Base-by-base conservation (phyloP, 2,888 invertebrate species). In the Drosophila kanekoi region DNA sequence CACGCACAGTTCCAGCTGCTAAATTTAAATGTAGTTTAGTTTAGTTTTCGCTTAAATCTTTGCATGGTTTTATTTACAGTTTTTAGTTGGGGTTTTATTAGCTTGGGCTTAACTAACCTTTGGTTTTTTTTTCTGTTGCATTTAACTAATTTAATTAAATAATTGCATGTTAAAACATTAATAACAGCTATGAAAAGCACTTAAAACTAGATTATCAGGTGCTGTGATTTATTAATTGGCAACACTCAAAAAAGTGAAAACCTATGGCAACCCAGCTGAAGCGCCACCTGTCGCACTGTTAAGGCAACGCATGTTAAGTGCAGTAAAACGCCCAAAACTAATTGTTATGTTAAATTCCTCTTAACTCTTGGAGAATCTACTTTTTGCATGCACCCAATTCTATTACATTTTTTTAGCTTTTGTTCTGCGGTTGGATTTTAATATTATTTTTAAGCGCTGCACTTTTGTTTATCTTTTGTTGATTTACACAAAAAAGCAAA, bases 1-100 rank as follows among this genome's bases (percentile, higher is more conserved):
- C 44, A 35, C 11, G 28, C 33, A 47, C 11, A 23, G 14, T 54
- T 32, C 23, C 6, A 37, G 44, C 45, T 66, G 70, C 64, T 85
- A 81, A 85, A n/a, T n/a, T 81, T 82, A 77, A 87, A 82, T 77
- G 77, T 49, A 57, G 62, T 49, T 68, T n/a, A n/a, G 52, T 78
- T 81, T 64, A 70, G 81, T 79, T 62, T 76, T 74, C 16, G 69
- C 62, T 71, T 73, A 16, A 66, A 72, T 48, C 59, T 40, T 41
- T 52, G 54, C 28, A 41, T 48, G 60, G 16, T 51, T 67, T 52
- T 10, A 43, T 41, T 45, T 47, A 13, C 14, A 16, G 18, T 14
- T 44, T 61, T 35, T 11, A 44, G n/a, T 48, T 81, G 79, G 62
- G 78, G 87, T 63, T 60, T 53, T 32, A 48, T 52, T 45, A 33